These are phyloP conservation scores for Cyclophora punctaria DNA, from an alignment of 2,888 invertebrate genomes.

Conservation along the genomic window DNA sequence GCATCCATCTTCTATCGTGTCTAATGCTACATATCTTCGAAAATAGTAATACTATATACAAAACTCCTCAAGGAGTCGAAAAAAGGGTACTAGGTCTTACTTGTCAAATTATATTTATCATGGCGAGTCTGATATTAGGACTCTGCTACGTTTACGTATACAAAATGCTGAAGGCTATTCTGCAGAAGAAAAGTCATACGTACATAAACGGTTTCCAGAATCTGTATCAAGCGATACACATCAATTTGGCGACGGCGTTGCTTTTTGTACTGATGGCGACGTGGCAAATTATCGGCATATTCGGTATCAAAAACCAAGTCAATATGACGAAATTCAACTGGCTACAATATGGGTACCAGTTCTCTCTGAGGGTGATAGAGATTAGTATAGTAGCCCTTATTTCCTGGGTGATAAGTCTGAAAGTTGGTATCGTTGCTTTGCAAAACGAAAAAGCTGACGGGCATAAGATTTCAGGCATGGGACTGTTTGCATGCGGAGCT, in stretches of 20 bases:
- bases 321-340: conserved; percentile 83
- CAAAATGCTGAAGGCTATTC: conserved; percentile 82
- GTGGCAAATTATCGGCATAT: conserved; percentile 86
- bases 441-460: conserved; percentile 83
- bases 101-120: conserved; percentile 89
- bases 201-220: conserved; percentile 87
- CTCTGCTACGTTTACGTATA: conserved; percentile 90
- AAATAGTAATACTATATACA: conserved; percentile 70
- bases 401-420: conserved; percentile 89
- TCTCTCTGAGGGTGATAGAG: conserved; percentile 88
- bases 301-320: conserved; percentile 63
- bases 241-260: conserved; percentile 90
- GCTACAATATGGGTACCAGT: conserved; percentile 95
- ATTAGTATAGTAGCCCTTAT: conserved; percentile 89
- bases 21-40: conserved; percentile 88
- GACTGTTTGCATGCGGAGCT: conserved; percentile 86
- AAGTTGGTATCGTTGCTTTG: conserved; percentile 72
- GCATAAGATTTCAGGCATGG: conserved; percentile 82
- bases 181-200: conserved; percentile 85
- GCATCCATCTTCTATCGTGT: conserved; percentile 86
- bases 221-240: conserved; percentile 90
- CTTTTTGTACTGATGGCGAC: conserved; percentile 88
- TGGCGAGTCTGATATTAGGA: conserved; percentile 88
- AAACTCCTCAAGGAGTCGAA: conserved; percentile 60
- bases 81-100: conserved; percentile 81